These are phyloP conservation scores for Plemyria rubiginata DNA, from an alignment of 2,888 invertebrate species.

Conservation along the genomic window DNA sequence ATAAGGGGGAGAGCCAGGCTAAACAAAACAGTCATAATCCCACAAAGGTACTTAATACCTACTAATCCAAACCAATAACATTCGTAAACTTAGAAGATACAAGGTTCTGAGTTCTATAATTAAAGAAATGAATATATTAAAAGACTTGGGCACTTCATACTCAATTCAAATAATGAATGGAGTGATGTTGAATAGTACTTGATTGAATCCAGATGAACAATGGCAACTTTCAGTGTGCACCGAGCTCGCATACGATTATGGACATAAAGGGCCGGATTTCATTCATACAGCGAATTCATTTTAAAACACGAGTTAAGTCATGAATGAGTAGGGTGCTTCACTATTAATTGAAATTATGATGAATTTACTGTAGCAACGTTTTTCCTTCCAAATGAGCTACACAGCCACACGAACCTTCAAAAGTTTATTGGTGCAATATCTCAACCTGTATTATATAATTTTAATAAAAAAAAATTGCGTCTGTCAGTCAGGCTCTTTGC, in stretches of 20 bases:
- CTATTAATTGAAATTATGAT: neutral
- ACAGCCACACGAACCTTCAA: no score
- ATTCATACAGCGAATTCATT: neutral
- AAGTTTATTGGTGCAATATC: no score
- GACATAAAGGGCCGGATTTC: neutral
- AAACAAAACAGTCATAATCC: no score
- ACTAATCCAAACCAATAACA: no score
- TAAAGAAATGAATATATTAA: neutral
- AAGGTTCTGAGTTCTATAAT: no score
- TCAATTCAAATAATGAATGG: neutral
- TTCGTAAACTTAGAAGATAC: no score
- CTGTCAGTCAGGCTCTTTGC: no score
- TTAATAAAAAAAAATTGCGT: no score
- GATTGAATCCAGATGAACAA: slow-evolving; percentile 2
- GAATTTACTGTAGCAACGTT: neutral
- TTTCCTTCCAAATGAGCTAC: neutral
- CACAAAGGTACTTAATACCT: no score
- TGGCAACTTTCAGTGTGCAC: neutral
- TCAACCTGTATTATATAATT: no score
- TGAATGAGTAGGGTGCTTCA: neutral
- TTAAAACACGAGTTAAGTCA: neutral
- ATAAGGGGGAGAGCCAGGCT: no score
- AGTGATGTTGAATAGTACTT: neutral
- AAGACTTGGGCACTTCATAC: no score
- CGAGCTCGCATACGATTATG: neutral